Percentiles rank a stretch among this genome's conserved stretches.
These are phyloP conservation scores for Gallinago media DNA, from an alignment of 2,113 vertebrate species.

Conservation along the genomic window DNA sequence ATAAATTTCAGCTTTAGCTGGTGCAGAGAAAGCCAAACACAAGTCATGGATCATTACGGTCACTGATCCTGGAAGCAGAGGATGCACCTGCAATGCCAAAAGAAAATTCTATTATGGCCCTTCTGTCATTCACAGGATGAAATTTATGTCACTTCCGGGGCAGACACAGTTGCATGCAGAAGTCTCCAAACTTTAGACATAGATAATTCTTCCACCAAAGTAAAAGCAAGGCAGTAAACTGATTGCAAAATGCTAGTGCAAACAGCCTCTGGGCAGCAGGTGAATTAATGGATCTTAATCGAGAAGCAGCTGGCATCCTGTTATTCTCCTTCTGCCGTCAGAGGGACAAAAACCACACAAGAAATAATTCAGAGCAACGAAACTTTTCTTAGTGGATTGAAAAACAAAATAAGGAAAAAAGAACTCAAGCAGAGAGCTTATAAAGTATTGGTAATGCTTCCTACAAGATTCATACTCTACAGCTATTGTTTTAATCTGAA, in stretches of 20 bases:
- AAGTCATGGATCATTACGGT: conserved; percentile 92
- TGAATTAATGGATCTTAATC: neutral
- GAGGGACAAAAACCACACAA: neutral
- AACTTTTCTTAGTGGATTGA: neutral
- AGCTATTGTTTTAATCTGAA: neutral
- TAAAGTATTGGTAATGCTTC: neutral
- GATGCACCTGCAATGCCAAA: conserved; percentile 81
- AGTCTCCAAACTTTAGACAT: neutral
- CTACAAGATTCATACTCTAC: neutral
- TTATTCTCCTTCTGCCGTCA: neutral
- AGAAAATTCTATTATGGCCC: neutral
- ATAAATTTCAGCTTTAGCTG: conserved; percentile 82
- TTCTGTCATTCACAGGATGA: neutral
- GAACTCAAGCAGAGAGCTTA: neutral
- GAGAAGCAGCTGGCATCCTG: neutral
- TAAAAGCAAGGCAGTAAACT: neutral
- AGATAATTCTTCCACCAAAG: neutral
- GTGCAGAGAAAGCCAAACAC: conserved; percentile 88
- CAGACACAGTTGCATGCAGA: neutral
- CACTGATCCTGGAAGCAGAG: conserved; percentile 80
- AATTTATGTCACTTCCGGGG: neutral
- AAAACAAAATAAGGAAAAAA: neutral
- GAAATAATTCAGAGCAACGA: neutral
- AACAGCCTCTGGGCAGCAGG: neutral
- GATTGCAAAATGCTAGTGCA: neutral